Evolutionary conservation across 2,113 vertebrate genomes (phyloP).

Genomic region (Ammospiza caudacuta): DNA sequence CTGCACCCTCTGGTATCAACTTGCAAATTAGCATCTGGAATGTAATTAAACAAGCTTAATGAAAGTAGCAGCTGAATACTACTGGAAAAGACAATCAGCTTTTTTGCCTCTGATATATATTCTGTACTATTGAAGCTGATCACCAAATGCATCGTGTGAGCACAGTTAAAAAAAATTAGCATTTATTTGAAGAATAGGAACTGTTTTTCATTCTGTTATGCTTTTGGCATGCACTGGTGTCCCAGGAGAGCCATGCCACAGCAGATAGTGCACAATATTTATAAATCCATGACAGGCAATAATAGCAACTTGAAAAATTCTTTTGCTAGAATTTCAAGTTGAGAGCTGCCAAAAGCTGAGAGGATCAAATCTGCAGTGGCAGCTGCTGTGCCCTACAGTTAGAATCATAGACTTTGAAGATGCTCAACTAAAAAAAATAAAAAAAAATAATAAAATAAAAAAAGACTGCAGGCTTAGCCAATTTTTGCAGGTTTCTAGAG

Average conservation of each 20-base stretch:
- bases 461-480: conserved; percentile 85
- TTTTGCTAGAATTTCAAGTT: conserved; percentile 84
- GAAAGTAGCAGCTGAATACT: conserved; percentile 90
- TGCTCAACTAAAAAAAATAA: conserved; percentile 71
- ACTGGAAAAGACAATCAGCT: conserved; percentile 84
- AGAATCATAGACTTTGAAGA: conserved; percentile 86
- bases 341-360: conserved; percentile 85
- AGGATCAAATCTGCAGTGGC: conserved; percentile 86
- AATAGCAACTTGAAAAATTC: conserved; percentile 90
- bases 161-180: conserved; percentile 91
- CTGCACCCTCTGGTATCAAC: conserved; percentile 93
- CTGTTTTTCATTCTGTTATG: conserved; percentile 89
- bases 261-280: conserved; percentile 85
- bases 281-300: conserved; percentile 87
- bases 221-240: conserved; percentile 88
- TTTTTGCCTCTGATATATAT: conserved; percentile 80
- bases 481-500: conserved; percentile 86
- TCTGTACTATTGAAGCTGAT: conserved; percentile 88
- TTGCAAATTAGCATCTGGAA: conserved; percentile 98
- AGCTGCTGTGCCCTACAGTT: conserved; percentile 90
- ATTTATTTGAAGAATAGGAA: conserved; percentile 94
- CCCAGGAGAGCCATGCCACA: conserved; percentile 81
- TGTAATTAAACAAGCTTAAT: conserved; percentile 98
- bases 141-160: conserved; percentile 89
- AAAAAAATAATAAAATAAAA: conserved; percentile 47